Base-by-base conservation (phyloP, 2,797 vertebrate genomes). In the Fratercula arctica region DNA sequence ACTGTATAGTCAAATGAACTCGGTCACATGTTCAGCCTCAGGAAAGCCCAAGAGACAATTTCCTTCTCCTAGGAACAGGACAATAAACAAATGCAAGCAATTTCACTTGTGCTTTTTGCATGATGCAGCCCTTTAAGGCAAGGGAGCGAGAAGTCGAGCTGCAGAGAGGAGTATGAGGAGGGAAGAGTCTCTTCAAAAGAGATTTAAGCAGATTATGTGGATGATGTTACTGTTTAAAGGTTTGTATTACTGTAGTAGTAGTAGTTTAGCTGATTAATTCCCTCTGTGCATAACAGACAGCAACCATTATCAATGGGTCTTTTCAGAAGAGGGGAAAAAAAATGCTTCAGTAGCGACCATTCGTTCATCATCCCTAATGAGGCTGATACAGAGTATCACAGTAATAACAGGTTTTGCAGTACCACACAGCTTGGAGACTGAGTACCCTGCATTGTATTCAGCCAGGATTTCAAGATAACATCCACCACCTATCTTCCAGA, bases 361-460 rank as follows among this genome's bases (percentile, higher is more conserved):
- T 93, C 96, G 92, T 95, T 90, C 93, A 95, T 85, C 74, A 61
- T 86, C 77, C 82, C 89, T 95, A 95, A 96, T 70, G 88, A 96
- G 78, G 85, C 78, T 93, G 90, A 90, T 82, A 61, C 51, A 53
- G 69, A 95, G 75, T 84, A 96, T 84, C 37, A 0, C 31, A 78
- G 79, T 45, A 92, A 83, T 75, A 88, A 93, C n/a, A 77, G 81
- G 80, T 56, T 90, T 82, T 82, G 72, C 93, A 96, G 85, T 37
- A 86, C 51, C 20, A 1, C 77, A 85, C 80, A 61, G 57, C 79
- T 59, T 14, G 28, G 72, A 85, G 74, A 85, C 61, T 17, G 35
- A n/a, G 68, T 11, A 39, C 61, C 84, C 89, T 39, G 80, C 82
- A 94, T 94, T 96, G 95, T 95, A 92, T 95, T 95, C 88, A 82